These are phyloP conservation scores for Pseudeuparius sepicola DNA, from an alignment of 2,888 invertebrate genomes.

Conservation along the genomic window DNA sequence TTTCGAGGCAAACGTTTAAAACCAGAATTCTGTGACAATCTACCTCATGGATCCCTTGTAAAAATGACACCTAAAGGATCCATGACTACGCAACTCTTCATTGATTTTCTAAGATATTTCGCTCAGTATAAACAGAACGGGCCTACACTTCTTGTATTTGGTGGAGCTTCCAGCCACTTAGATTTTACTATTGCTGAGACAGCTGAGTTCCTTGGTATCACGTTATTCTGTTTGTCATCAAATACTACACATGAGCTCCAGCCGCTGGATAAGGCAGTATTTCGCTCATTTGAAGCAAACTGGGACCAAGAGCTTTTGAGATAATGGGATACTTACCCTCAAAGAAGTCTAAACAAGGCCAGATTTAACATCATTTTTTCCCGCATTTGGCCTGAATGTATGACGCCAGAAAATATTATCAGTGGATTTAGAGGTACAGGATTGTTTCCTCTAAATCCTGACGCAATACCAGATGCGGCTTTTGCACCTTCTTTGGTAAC, in stretches of 20 bases:
- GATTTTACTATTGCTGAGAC: constrained; percentile 27
- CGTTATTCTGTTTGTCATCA: constrained; percentile 11
- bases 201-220: constrained; percentile 23
- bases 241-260: constrained; percentile 14
- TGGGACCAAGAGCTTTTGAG: constrained; percentile 32
- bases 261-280: constrained; percentile 28
- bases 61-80: constrained; percentile 25
- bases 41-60: constrained; percentile 24
- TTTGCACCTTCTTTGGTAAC: constrained; percentile 16
- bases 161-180: constrained; percentile 29
- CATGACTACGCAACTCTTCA: constrained; percentile 26
- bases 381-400: no score
- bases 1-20: constrained; percentile 26
- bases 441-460: constrained; percentile 17
- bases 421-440: constrained; percentile 18
- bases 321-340: constrained; percentile 27
- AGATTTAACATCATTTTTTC: constrained; percentile 24
- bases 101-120: constrained; percentile 25
- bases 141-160: constrained; percentile 25
- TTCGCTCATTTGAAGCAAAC: constrained; percentile 29
- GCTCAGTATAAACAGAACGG: constrained; percentile 24
- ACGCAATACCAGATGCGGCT: constrained; percentile 18
- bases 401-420: constrained; percentile 19
- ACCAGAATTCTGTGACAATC: constrained; percentile 20
- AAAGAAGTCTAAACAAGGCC: constrained; percentile 26